phyloP scores from a whole-genome alignment of 1,140 invertebrate species.

The Solenopsis fugax region DNA sequence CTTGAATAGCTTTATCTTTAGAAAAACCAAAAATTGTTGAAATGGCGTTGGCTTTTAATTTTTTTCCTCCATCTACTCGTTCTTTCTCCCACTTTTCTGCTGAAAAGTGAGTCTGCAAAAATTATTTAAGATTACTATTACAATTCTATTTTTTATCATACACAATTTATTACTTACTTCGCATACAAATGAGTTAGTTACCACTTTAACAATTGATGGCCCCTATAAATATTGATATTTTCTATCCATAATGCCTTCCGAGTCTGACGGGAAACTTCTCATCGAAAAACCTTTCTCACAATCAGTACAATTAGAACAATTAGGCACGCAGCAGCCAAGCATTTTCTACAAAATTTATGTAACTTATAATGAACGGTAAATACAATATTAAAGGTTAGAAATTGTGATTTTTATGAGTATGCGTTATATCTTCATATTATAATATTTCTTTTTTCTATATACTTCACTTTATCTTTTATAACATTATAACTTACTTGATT shows the following conservation, averaged over 20 bases:
- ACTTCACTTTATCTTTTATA: no score
- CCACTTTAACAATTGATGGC: not conserved
- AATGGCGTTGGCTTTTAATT: constrained; percentile 3
- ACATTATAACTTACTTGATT: no score
- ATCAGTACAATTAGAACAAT: not conserved
- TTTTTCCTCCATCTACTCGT: not conserved
- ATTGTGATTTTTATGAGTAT: no score
- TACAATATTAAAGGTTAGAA: not conserved
- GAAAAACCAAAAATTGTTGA: constrained; percentile 1
- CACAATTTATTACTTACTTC: constrained; percentile 10
- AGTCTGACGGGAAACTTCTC: not conserved
- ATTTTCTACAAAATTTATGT: not conserved
- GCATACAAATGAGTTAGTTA: not conserved
- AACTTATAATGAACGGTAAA: not conserved
- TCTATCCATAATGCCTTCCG: not conserved
- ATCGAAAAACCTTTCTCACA: not conserved
- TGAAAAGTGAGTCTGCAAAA: not conserved
- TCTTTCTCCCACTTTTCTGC: constrained; percentile 10
- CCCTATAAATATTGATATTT: not conserved
- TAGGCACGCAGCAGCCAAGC: not conserved
- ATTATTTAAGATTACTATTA: not conserved
- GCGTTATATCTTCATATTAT: no score
- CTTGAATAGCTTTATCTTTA: not conserved
- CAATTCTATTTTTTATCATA: constrained; percentile 1
- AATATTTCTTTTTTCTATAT: no score